Base-by-base conservation (phyloP, 2,888 invertebrate species). In the Clostera curtula region DNA sequence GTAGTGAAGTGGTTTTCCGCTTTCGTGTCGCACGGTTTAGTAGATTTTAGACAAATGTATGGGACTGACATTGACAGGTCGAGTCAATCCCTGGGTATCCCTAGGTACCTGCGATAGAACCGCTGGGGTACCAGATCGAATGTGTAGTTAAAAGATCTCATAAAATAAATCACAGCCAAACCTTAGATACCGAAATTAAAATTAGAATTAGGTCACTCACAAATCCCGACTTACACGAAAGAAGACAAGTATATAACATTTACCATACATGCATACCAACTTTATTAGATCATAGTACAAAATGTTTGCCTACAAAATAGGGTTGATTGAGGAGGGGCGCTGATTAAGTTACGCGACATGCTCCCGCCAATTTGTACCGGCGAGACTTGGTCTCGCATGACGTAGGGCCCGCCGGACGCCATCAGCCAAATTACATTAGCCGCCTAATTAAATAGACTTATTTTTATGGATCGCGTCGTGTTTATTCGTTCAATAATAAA, bases 261-360 rank as follows among this genome's bases (percentile, higher is more conserved):
- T 8, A 8, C 8, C 10, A 1, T 19, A 19, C 10, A 5, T n/a
- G n/a, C 5, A n/a, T 8, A 4, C 20, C 12, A 25, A 28, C 40
- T 27, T 34, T 31, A 43, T 44, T 44, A 35, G 37, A 41, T 41
- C 31, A 41, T 29, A 26, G 29, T 24, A 23, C n/a, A n/a, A n/a
- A n/a, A 30, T 25, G 33, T 59, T 53, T 59, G 51, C 41, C 24
- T 55, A 42, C 28, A 40, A 32, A 48, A 41, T 43, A 43, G 44
- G 56, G 60, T 57, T 49, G 39, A 33, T 34, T 26, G 30, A 38
- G 42, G 56, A 22, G 36, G 76, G 76, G 75, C 57, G 47, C 56
- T 77, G 67, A 83, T 82, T 75, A 66, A 76, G 74, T 83, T 80
- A 80, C 62, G 63, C 64, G 82, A 70, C 75, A 77, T 75, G 71